These are phyloP conservation scores for Poeciliopsis gracilis DNA, from an alignment of 2,797 vertebrate genomes.

Conservation along the genomic window DNA sequence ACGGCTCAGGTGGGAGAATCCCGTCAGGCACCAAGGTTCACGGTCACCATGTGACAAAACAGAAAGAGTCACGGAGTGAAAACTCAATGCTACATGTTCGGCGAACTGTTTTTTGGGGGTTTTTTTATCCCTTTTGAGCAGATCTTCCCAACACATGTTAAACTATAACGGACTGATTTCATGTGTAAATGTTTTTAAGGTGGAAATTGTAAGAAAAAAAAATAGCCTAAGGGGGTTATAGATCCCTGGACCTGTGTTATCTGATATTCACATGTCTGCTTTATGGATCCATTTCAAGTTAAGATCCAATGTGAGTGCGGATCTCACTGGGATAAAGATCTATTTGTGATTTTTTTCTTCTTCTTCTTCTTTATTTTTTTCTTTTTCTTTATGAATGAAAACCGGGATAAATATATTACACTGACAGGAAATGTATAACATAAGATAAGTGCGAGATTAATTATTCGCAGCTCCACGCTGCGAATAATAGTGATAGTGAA, in stretches of 20 bases:
- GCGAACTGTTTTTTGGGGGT: neutral
- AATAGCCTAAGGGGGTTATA: constrained; percentile 1
- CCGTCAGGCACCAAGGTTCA: neutral
- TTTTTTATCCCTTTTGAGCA: neutral
- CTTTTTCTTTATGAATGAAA: neutral
- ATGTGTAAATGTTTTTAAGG: constrained; percentile 11
- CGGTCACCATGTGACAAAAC: neutral
- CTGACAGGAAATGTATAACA: neutral
- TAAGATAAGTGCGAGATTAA: neutral
- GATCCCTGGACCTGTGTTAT: constrained; percentile 16
- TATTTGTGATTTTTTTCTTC: neutral
- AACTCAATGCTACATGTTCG: neutral
- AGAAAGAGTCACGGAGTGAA: neutral
- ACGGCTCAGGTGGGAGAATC: neutral
- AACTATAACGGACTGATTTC: constrained; percentile 4
- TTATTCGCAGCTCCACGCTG: neutral
- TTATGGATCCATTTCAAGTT: constrained; percentile 7
- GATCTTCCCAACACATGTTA: neutral
- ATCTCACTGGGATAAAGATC: neutral
- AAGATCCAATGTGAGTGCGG: constrained; percentile 13
- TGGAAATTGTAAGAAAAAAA: constrained; percentile 2
- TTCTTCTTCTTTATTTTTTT: neutral
- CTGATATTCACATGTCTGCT: constrained; percentile 1
- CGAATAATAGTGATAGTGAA: neutral
- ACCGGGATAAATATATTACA: neutral